These are phyloP conservation scores for Diarsia dahlii DNA, from an alignment of 2,888 invertebrate genomes.

Conservation along the genomic window DNA sequence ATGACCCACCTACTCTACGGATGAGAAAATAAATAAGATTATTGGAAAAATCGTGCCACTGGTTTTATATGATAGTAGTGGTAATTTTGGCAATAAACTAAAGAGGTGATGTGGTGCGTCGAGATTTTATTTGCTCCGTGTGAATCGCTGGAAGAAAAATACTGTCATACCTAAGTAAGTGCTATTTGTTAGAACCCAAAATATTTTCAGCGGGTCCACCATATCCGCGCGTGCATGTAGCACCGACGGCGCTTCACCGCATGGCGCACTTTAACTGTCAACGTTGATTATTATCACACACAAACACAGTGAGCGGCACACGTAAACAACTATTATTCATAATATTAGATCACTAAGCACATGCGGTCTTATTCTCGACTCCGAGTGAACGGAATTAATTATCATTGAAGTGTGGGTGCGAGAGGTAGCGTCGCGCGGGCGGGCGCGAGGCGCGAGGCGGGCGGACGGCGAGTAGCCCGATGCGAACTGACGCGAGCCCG, in stretches of 20 bases:
- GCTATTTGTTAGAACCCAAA: constrained; percentile 96
- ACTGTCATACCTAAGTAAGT: constrained; percentile 93
- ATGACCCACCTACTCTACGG: constrained; percentile 74
- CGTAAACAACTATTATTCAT: constrained; percentile 70
- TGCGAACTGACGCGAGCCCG: constrained; percentile 85
- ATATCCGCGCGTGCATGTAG: constrained; percentile 89
- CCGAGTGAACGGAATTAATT: constrained; percentile 71
- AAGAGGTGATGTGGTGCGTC: constrained; percentile 39
- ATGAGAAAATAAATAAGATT: constrained; percentile 76
- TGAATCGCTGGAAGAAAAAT: constrained; percentile 31
- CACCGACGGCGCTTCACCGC: constrained; percentile 85
- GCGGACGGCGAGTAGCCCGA: constrained; percentile 81
- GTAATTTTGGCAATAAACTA: constrained; percentile 62
- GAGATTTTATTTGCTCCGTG: constrained; percentile 34
- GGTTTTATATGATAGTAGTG: constrained; percentile 65
- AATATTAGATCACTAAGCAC: constrained; percentile 76
- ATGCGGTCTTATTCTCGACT: constrained; percentile 66
- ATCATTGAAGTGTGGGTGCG: constrained; percentile 67
- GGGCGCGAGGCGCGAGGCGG: constrained; percentile 82
- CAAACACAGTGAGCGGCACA: constrained; percentile 66
- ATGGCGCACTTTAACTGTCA: constrained; percentile 84
- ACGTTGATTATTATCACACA: constrained; percentile 74
- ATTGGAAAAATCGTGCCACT: constrained; percentile 63
- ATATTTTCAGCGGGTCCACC: constrained; percentile 96
- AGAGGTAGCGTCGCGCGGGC: constrained; percentile 70